Base-by-base conservation (phyloP, 1,140 invertebrate genomes). In the Macrobrachium rosenbergii region DNA sequence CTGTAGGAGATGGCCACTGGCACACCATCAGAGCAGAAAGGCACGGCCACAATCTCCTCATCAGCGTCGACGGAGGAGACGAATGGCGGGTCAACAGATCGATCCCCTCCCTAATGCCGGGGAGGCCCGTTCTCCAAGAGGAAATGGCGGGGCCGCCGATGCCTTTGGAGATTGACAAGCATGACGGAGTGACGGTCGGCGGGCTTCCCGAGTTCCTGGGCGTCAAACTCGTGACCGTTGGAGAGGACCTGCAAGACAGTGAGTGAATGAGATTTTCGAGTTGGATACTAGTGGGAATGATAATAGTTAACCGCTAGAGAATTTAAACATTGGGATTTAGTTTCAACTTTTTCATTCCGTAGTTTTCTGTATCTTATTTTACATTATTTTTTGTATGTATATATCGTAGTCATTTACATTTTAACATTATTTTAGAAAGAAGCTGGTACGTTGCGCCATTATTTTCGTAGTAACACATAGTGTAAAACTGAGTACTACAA, bases 201-300 rank as follows among this genome's bases (percentile, higher is more conserved):
- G 82, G 82, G 19, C 59, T 83, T 17, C 82, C 82, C 45, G 82
- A 83, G 72, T 83, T 83, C 43, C 21, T 60, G 67, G 82, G 82
- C 11, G 82, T 83, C 37, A 73, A 72, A 8, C 69, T 75, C 5
- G 45, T 83, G 21, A 72, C 67, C 5, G 82, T 83, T 5, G 69
- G 62, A 5, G 43, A 83, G 21, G 82, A 83, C 28, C 28, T 83
- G 5, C 43, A 67, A 21, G 19, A 83, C 52, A 76, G 82, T 83
- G 69, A 83, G 82, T 83, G 23, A n/a, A 28, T 62, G 17, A 17
- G 43, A 11, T 2, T 17, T 23, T 5, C 37, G 58, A 6, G 12
- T 5, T 11, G 11, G 19, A 0, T 6, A 8, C n/a, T 10, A 11
- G 28, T 14, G 10, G 14, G n/a, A 60, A 62, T 19, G 10, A 11